Percentiles rank a stretch among this genome's conserved stretches.
Conservation (phyloP, 2,888 invertebrate genomes). For the Chloromyia formosa region DNA sequence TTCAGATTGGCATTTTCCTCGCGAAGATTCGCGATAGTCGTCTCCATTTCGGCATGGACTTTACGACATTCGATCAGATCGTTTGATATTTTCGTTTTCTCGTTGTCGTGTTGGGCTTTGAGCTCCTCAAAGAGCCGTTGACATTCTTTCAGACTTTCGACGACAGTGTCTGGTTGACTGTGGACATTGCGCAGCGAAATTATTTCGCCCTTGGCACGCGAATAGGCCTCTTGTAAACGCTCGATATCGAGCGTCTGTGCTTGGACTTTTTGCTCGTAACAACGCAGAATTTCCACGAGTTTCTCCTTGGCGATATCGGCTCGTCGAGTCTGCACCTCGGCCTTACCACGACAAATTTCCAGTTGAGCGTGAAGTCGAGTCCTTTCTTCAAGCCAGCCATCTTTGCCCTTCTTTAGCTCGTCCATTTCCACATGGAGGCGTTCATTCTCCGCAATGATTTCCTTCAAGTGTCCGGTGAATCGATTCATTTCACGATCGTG, state of each 20-base stretch:
- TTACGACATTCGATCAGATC: constrained; percentile 52
- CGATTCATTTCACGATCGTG: constrained; percentile 76
- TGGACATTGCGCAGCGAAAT: constrained; percentile 56
- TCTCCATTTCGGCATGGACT: constrained; percentile 47
- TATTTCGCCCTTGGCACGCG: constrained; percentile 60
- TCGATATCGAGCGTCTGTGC: constrained; percentile 60
- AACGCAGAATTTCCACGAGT: constrained; percentile 75
- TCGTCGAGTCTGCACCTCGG: constrained; percentile 67
- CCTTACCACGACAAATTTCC: constrained; percentile 61
- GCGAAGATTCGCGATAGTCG: constrained; percentile 48
- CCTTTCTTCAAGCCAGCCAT: constrained; percentile 63
- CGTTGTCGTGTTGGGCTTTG: constrained; percentile 76
- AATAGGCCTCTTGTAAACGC: constrained; percentile 61
- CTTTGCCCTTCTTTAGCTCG: constrained; percentile 64
- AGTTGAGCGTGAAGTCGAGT: constrained; percentile 61
- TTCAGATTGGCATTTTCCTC: constrained; percentile 53
- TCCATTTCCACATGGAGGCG: constrained; percentile 67
- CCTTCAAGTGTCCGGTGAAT: constrained; percentile 77
- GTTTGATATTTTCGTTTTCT: constrained; percentile 69
- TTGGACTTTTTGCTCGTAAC: constrained; percentile 78
- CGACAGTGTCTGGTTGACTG: constrained; percentile 56
- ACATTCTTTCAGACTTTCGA: constrained; percentile 76
- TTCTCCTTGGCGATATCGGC: constrained; percentile 77
- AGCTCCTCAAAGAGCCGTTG: constrained; percentile 79
- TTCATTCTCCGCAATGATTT: constrained; percentile 76